Conservation (phyloP, 2,113 vertebrate genomes). For the Guaruba guarouba region DNA sequence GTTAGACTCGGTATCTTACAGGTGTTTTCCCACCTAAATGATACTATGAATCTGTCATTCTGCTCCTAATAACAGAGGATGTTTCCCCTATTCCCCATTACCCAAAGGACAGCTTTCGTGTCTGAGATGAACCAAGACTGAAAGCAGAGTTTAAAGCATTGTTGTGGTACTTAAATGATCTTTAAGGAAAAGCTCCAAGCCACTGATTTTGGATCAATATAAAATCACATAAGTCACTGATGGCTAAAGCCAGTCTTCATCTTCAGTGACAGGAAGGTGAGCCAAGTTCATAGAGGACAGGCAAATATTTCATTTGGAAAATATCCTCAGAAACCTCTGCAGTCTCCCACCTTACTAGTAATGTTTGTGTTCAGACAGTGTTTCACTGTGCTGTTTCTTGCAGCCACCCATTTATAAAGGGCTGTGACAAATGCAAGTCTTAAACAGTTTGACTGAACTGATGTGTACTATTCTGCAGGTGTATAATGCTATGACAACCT, state of each 20-base stretch:
- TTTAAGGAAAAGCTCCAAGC: slow-evolving; percentile 11
- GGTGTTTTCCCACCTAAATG: not conserved
- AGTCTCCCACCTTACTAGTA: not conserved
- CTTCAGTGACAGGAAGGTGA: not conserved
- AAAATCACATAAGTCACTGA: not conserved
- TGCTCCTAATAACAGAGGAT: not conserved
- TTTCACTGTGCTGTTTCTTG: not conserved
- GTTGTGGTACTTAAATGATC: not conserved
- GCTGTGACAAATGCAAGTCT: not conserved
- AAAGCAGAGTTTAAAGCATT: slow-evolving; percentile 1
- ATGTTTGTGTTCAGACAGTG: not conserved
- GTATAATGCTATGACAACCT: not conserved
- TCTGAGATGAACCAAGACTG: not conserved
- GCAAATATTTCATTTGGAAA: slow-evolving; percentile 42
- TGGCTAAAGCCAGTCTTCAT: not conserved
- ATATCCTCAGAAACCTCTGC: not conserved
- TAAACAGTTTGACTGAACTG: not conserved
- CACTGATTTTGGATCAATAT: slow-evolving; percentile 9
- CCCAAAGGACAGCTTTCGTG: not conserved
- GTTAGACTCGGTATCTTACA: not conserved
- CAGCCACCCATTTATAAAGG: not conserved
- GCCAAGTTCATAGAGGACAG: not conserved
- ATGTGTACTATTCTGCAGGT: not conserved
- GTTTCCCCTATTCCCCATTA: not conserved
- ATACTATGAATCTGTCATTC: not conserved